A percentile compares a stretch with the other conserved stretches of the same genome.
These are phyloP conservation scores for Chymomyza costata DNA, from an alignment of 1,140 invertebrate genomes.

Conservation along the genomic window DNA sequence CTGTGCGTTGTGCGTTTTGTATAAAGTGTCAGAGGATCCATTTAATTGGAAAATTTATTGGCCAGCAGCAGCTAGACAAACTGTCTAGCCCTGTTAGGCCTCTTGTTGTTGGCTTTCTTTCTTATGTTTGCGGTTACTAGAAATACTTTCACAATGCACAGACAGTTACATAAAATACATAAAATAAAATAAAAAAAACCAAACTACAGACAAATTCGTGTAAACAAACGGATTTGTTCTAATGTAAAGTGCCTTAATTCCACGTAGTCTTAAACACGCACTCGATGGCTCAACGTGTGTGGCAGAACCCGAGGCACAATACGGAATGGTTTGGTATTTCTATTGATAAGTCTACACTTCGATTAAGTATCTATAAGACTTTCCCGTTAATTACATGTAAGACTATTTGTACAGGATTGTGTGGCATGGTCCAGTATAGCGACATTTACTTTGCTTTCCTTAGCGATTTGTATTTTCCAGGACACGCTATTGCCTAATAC, in stretches of 20 bases:
- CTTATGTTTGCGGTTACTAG: constrained; percentile 60
- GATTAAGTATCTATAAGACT: constrained; percentile 27
- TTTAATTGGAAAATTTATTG: constrained; percentile 72
- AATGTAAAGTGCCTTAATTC: constrained; percentile 34
- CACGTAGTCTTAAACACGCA: constrained; percentile 14
- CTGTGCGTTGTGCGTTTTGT: constrained; percentile 40
- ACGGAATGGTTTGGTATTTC: constrained; percentile 51
- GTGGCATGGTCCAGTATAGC: constrained; percentile 13
- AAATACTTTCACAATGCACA: constrained; percentile 45
- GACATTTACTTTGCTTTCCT: constrained; percentile 22
- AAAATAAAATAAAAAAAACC: constrained; percentile 13
- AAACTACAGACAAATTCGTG: constrained; percentile 44
- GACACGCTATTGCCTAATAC: constrained; percentile 48
- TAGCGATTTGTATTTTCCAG: constrained; percentile 41
- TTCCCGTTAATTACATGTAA: constrained; percentile 54
- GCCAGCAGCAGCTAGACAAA: constrained; percentile 46
- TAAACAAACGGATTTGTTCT: constrained; percentile 45
- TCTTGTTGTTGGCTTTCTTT: constrained; percentile 54
- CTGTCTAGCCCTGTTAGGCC: constrained; percentile 47
- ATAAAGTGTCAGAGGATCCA: constrained; percentile 66
- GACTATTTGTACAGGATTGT: constrained; percentile 42
- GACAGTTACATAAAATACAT: constrained; percentile 32
- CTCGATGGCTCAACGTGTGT: constrained; percentile 39
- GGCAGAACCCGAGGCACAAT: no score
- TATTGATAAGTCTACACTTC: constrained; percentile 26